Evolutionary conservation across 2,888 invertebrate species (phyloP).

Genomic region (Cheiracanthium punctorium): DNA sequence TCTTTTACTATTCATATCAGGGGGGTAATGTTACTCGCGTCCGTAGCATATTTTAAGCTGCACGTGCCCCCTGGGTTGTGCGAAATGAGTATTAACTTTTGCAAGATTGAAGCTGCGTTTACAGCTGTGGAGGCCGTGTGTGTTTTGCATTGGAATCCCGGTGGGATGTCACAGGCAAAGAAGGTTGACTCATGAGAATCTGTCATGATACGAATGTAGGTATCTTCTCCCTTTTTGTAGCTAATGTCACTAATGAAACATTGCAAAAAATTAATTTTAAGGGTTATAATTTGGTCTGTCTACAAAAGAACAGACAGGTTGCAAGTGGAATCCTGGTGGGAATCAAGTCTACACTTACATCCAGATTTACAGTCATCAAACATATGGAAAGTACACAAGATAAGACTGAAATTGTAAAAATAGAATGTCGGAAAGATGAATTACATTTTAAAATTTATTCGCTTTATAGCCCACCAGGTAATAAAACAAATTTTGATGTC

Average conservation of each 20-base stretch:
- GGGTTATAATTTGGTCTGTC: neutral
- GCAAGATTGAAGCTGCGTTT: neutral
- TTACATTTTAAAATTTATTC: neutral
- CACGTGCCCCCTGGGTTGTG: no score
- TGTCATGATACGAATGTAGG: neutral
- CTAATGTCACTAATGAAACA: neutral
- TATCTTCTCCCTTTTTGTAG: neutral
- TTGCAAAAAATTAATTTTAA: neutral
- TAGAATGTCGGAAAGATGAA: neutral
- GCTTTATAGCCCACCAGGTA: neutral
- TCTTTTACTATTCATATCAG: no score
- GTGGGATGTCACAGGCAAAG: neutral
- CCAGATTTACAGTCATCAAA: neutral
- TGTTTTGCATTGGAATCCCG: neutral
- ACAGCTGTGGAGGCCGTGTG: neutral
- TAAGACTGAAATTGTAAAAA: neutral
- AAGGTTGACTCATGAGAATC: neutral
- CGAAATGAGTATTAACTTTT: neutral
- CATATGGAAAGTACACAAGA: neutral
- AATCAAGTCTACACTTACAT: neutral
- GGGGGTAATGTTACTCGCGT: no score
- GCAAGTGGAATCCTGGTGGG: neutral
- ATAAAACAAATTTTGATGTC: slow-evolving; percentile 15
- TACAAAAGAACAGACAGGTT: neutral
- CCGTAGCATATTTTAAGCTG: no score